A percentile compares a stretch with the other conserved stretches of the same genome.
Evolutionary conservation across 2,888 invertebrate genomes (phyloP).

Genomic region (Agapostemon virescens): DNA sequence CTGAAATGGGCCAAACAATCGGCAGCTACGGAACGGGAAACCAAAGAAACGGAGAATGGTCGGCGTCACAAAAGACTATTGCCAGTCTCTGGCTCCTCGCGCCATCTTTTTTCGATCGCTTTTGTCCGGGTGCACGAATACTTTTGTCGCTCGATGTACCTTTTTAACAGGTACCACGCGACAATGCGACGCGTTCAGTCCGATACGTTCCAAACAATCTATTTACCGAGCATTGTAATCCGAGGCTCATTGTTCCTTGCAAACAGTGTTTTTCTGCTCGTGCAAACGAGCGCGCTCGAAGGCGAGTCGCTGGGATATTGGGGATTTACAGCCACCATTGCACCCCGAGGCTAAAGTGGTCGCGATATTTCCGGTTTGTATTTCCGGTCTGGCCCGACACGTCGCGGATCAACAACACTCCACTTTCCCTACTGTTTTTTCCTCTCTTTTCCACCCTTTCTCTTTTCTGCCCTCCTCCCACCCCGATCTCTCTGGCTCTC

Average conservation of each 20-base stretch:
- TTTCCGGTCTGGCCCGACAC: constrained; percentile 47
- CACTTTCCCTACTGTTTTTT: neutral
- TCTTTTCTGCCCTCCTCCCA: neutral
- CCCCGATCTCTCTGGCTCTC: neutral
- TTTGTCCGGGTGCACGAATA: constrained; percentile 30
- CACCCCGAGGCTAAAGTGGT: constrained; percentile 49
- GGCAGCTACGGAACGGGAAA: neutral
- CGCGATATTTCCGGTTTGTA: constrained; percentile 60
- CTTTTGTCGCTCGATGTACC: constrained; percentile 56
- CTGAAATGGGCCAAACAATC: neutral
- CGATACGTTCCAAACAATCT: constrained; percentile 75
- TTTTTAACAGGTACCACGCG: constrained; percentile 53
- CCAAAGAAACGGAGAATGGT: neutral
- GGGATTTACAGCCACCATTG: constrained; percentile 55
- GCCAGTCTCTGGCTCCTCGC: constrained; percentile 12
- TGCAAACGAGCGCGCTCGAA: constrained; percentile 49
- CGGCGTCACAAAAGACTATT: constrained; percentile 10
- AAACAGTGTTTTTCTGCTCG: constrained; percentile 68
- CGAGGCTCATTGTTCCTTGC: constrained; percentile 74
- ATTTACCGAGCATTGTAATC: constrained; percentile 77
- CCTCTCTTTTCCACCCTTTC: neutral
- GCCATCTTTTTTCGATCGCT: constrained; percentile 3
- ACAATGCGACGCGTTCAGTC: constrained; percentile 68
- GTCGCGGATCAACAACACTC: constrained; percentile 31
- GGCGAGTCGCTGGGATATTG: constrained; percentile 34